Evolutionary conservation across 2,113 vertebrate species (phyloP).

Genomic region (Sigmodon hispidus): DNA sequence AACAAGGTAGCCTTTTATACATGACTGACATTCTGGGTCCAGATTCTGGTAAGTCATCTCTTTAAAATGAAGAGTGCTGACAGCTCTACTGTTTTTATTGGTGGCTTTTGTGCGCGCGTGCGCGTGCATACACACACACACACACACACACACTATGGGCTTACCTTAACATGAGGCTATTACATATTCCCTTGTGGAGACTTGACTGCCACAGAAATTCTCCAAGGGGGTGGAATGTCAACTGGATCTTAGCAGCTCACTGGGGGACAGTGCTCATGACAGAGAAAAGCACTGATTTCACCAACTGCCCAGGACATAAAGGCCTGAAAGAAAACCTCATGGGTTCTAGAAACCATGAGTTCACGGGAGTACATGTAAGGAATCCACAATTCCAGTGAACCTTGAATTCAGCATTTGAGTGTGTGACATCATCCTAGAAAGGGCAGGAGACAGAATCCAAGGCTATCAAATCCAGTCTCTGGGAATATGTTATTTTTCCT

Average conservation of each 20-base stretch:
- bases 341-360: background rate
- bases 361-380: background rate
- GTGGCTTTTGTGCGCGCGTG: background rate
- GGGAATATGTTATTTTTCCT: background rate
- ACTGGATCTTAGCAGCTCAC: background rate
- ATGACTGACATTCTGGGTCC: background rate
- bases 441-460: background rate
- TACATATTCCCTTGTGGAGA: background rate
- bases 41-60: background rate
- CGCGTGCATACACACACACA: background rate
- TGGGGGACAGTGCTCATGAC: background rate
- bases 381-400: background rate
- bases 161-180: background rate
- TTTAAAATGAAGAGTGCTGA: background rate
- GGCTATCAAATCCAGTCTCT: background rate
- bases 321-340: background rate
- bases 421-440: background rate
- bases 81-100: background rate
- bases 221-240: background rate
- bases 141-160: background rate
- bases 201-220: background rate
- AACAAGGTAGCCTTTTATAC: background rate
- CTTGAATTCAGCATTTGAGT: background rate
- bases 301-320: background rate
- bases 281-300: background rate